Conservation (phyloP, 2,797 vertebrate genomes). For the Dallia pectoralis region DNA sequence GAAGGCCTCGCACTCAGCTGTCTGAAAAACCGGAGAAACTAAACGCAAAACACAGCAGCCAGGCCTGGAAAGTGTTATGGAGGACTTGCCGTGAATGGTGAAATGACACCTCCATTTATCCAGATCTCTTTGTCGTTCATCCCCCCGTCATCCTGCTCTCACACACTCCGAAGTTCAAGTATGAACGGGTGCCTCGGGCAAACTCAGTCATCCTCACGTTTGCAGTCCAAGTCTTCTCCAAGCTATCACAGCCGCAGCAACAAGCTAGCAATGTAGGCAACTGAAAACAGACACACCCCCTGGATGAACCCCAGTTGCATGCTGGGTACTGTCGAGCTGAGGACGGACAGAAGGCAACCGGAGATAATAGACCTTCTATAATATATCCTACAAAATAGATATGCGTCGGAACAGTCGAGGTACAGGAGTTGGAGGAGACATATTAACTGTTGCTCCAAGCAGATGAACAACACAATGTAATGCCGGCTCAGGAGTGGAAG, state of each 20-base stretch:
- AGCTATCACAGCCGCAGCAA: slow-evolving; percentile 12
- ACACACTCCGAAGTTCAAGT: background rate
- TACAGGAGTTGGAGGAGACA: slow-evolving; percentile 49
- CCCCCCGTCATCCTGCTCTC: background rate
- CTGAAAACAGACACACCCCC: slow-evolving; percentile 35
- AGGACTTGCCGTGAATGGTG: background rate
- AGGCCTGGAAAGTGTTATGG: slow-evolving; percentile 20
- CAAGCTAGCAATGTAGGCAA: background rate
- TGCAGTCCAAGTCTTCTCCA: slow-evolving; percentile 11
- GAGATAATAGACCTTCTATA: slow-evolving; percentile 59
- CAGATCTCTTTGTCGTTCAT: background rate
- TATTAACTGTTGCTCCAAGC: too few relatives aligned
- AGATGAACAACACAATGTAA: too few relatives aligned
- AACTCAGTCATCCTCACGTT: background rate
- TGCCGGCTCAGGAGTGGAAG: too few relatives aligned
- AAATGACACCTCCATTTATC: slow-evolving; percentile 1
- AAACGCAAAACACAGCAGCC: slow-evolving; percentile 11
- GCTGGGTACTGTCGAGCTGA: background rate
- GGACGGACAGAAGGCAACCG: slow-evolving; percentile 21
- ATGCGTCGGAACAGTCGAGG: slow-evolving; percentile 27
- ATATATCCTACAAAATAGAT: slow-evolving; percentile 39
- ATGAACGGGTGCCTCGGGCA: slow-evolving; percentile 10
- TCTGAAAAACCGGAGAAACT: slow-evolving; percentile 21
- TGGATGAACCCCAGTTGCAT: slow-evolving; percentile 48
- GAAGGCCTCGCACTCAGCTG: slow-evolving; percentile 18